A percentile compares a stretch with the other conserved stretches of the same genome.
Conservation (phyloP, 2,888 invertebrate genomes). For the Ariolimax columbianus region DNA sequence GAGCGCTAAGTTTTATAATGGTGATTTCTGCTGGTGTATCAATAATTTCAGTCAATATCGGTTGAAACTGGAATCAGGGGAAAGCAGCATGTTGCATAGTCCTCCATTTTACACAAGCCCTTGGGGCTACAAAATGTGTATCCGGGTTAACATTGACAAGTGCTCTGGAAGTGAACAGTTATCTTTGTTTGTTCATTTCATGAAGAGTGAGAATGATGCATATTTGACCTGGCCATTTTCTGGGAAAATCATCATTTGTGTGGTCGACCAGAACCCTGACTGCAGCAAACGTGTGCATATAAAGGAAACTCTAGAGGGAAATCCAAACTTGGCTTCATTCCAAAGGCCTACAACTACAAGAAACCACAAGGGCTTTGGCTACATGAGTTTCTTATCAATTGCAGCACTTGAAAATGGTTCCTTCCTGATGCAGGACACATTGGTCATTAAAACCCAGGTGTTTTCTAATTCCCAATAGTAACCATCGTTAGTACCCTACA, state of each 20-base stretch:
- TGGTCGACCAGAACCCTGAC: slow-evolving; percentile 79
- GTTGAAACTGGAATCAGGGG: slow-evolving; percentile 69
- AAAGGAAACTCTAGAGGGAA: slow-evolving; percentile 89
- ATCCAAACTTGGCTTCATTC: slow-evolving; percentile 90
- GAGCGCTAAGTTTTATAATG: slow-evolving; percentile 81
- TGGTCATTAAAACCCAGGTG: slow-evolving; percentile 82
- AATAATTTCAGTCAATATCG: slow-evolving; percentile 66
- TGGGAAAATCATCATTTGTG: slow-evolving; percentile 87
- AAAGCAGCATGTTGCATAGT: slow-evolving; percentile 86
- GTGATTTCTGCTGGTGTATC: slow-evolving; percentile 88
- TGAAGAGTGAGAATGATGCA: slow-evolving; percentile 92
- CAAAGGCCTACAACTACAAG: slow-evolving; percentile 86
- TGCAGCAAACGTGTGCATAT: slow-evolving; percentile 81
- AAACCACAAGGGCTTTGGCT: slow-evolving; percentile 92
- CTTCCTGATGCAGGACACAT: slow-evolving; percentile 85
- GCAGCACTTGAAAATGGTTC: slow-evolving; percentile 85
- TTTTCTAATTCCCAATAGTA: slow-evolving; percentile 54
- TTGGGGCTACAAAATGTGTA: slow-evolving; percentile 85
- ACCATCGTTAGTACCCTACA: no score
- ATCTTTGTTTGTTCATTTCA: slow-evolving; percentile 90
- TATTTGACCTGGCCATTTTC: slow-evolving; percentile 92
- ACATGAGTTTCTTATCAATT: slow-evolving; percentile 89
- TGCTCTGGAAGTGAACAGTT: slow-evolving; percentile 78
- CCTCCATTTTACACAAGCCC: slow-evolving; percentile 90
- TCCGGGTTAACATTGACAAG: slow-evolving; percentile 72